Conservation (phyloP, 2,113 vertebrate genomes). For the Leptobrachium ailaonicum region DNA sequence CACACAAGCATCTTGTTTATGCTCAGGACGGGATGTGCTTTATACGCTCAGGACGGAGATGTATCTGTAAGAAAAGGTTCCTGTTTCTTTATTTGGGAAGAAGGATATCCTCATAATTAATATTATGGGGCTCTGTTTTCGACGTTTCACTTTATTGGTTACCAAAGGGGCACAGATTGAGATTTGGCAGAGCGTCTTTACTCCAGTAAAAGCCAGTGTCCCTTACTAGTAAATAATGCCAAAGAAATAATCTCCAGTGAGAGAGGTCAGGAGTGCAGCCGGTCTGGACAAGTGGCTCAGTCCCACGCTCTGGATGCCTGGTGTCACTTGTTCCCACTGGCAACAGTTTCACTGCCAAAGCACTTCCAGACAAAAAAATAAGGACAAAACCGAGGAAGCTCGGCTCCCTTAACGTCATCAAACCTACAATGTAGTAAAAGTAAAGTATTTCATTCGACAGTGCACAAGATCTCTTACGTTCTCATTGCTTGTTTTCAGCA, state of each 20-base stretch:
- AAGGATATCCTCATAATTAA: no score
- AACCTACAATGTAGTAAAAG: slow-evolving; percentile 6
- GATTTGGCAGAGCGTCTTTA: no score
- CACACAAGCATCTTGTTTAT: no score
- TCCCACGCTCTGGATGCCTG: slow-evolving; percentile 45
- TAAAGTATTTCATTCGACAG: neutral
- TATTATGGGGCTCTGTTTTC: no score
- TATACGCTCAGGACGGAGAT: no score
- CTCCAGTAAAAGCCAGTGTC: slow-evolving; percentile 36
- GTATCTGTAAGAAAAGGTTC: no score
- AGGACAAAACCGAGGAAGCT: slow-evolving; percentile 10
- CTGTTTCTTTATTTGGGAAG: no score
- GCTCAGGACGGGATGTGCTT: no score
- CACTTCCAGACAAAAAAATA: slow-evolving; percentile 16
- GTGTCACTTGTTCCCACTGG: slow-evolving; percentile 45
- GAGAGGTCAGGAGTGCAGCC: slow-evolving; percentile 45
- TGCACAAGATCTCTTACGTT: neutral
- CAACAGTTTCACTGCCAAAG: slow-evolving; percentile 40
- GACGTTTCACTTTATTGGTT: no score
- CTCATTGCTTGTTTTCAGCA: no score
- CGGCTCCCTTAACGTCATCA: slow-evolving; percentile 16
- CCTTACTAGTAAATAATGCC: slow-evolving; percentile 35
- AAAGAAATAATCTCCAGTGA: slow-evolving; percentile 47
- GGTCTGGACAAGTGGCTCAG: slow-evolving; percentile 34
- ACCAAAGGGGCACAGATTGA: no score